Conservation (phyloP, 2,113 vertebrate genomes). For the Lophotis ruficrista region DNA sequence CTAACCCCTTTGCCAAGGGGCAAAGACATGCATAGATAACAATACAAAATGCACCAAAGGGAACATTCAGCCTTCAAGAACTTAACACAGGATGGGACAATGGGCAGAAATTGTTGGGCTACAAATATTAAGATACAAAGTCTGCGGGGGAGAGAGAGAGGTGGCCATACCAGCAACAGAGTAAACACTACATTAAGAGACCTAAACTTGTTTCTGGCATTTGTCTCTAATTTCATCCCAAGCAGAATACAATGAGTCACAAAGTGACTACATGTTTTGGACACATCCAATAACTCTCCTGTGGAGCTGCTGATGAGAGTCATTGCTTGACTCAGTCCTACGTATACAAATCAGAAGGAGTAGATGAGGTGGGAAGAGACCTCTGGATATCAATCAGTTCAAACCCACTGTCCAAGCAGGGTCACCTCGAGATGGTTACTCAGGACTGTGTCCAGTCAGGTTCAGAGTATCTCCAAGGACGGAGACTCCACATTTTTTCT, state of each 20-base stretch:
- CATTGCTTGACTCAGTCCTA: background rate
- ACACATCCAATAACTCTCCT: background rate
- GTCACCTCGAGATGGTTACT: background rate
- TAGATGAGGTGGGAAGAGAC: background rate
- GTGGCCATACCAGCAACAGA: background rate
- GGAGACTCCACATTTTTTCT: background rate
- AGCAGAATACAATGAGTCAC: background rate
- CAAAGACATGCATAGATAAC: background rate
- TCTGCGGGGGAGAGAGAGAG: background rate
- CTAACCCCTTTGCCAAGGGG: rapidly evolving
- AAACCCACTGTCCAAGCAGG: background rate
- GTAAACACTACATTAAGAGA: background rate
- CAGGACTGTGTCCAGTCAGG: background rate
- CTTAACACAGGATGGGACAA: background rate
- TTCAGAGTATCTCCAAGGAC: background rate
- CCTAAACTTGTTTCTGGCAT: background rate
- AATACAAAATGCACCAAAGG: background rate
- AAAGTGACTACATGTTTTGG: background rate
- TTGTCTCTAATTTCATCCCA: background rate
- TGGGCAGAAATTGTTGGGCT: background rate
- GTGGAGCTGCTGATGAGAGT: background rate
- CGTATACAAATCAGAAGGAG: background rate
- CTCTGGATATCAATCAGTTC: background rate
- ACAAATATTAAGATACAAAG: background rate
- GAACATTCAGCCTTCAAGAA: background rate